phyloP scores from a whole-genome alignment of 2,888 invertebrate genomes.

The Ramazzottius varieornatus region DNA sequence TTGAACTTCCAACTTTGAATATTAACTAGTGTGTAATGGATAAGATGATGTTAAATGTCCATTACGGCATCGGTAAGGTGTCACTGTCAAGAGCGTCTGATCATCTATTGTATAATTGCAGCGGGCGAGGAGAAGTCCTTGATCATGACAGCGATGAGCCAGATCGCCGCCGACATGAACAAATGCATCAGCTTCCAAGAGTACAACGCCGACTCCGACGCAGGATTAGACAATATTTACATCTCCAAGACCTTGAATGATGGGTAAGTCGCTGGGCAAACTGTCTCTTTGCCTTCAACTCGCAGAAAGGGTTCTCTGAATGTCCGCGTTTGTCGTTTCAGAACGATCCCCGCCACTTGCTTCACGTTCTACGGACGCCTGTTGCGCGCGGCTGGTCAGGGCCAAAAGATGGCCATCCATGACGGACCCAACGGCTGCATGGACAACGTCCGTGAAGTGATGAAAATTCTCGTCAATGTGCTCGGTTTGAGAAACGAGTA shows the following conservation, averaged over 20 bases:
- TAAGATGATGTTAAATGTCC: neutral
- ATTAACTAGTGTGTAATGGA: too few relatives aligned
- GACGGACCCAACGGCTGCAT: conserved; percentile 2
- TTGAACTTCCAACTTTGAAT: too few relatives aligned
- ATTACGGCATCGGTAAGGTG: neutral
- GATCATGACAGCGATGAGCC: neutral
- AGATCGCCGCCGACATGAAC: neutral
- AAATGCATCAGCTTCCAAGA: neutral
- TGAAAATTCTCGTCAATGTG: conserved; percentile 1
- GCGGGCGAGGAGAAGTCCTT: neutral
- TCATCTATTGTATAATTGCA: neutral
- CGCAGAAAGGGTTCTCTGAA: too few relatives aligned
- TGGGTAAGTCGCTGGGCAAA: neutral
- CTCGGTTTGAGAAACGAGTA: neutral
- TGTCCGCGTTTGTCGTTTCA: too few relatives aligned
- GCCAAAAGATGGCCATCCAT: conserved; percentile 3
- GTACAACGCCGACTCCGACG: conserved; percentile 4
- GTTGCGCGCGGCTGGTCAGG: neutral
- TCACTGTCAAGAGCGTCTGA: neutral
- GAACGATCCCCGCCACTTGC: neutral
- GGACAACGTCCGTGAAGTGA: neutral
- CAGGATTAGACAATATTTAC: neutral
- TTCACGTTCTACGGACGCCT: conserved; percentile 2
- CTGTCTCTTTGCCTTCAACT: too few relatives aligned
- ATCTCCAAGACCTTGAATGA: conserved; percentile 4